A percentile compares a stretch with the other conserved stretches of the same genome.
phyloP scores from a whole-genome alignment of 2,888 invertebrate species.

The Drosophila helvetica region DNA sequence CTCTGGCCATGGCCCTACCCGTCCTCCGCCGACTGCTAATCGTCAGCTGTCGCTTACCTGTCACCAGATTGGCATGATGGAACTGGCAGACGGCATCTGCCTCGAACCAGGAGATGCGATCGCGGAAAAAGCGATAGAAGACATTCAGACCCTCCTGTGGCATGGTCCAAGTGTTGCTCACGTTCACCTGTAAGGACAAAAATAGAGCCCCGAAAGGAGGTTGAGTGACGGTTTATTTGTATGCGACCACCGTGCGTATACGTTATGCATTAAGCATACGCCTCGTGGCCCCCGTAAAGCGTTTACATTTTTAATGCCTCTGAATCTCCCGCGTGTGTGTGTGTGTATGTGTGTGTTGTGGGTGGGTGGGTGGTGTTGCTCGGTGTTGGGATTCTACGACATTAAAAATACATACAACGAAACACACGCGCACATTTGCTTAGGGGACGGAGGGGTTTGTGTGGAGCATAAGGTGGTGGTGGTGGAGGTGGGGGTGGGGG shows the following conservation, averaged over 20 bases:
- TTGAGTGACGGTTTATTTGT: constrained; percentile 35
- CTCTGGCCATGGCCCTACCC: no score
- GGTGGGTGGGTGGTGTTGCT: neutral
- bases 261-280: constrained; percentile 78
- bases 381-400: constrained; percentile 40
- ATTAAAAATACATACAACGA: constrained; percentile 62
- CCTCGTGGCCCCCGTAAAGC: constrained; percentile 65
- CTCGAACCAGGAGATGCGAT: constrained; percentile 93
- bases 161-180: constrained; percentile 92
- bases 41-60: constrained; percentile 86
- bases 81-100: constrained; percentile 93
- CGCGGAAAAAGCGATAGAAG: constrained; percentile 92
- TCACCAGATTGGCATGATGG: constrained; percentile 91
- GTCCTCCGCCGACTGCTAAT: neutral
- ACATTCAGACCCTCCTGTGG: constrained; percentile 92
- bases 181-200: constrained; percentile 88
- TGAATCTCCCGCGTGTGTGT: neutral
- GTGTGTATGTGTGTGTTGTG: no score
- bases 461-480: no score
- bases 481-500: neutral
- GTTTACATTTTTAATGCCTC: constrained; percentile 73
- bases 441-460: neutral
- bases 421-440: constrained; percentile 43
- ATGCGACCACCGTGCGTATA: constrained; percentile 53
- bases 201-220: neutral